Evolutionary conservation across 1,140 invertebrate species (phyloP), one percentile per base, ranked within the genome.

Genomic region (Tribolium castaneum): DNA sequence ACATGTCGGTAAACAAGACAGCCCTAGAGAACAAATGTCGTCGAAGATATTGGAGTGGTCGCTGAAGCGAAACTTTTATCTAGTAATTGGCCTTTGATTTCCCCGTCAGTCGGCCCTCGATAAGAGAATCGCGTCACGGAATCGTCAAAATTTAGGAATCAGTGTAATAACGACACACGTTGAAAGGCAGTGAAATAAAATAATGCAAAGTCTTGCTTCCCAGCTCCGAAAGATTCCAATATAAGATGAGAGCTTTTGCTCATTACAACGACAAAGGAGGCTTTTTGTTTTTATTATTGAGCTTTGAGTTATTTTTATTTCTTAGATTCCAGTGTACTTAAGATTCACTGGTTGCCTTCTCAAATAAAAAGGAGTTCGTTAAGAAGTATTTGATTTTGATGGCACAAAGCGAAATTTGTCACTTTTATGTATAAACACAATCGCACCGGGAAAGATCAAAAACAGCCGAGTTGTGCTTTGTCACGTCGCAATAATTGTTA

Each of bases 271-370:
- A 73, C 71, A 73, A 56, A 73, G 71, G 19, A 19, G 9, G 71
- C 71, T 73, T 73, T 73, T 73, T 73, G 71, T 73, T 73, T 66
- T 73, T 73, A 73, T 73, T 73, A 73, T 73, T 73, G 34, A 56
- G 71, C 71, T 35, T 73, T 56, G 59, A 25, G 71, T 73, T 73
- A 73, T 50, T 66, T 73, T 73, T 73, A 73, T 73, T 73, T 73
- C 71, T 73, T 73, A 73, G 50, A 73, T 72, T 49, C 22, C 71
- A 22, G 6, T 14, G 12, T 52, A 73, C 71, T 73, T 73, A 73
- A 73, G 13, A 66, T 66, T 73, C 71, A 73, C 49, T 73, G 34
- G 19, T 73, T 52, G 13, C n/a, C 71, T n/a, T 56, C 49, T 30
- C 50, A 51, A 73, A 54, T 54, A 73, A 73, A 73, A 51, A 19